A percentile compares a stretch with the other conserved stretches of the same genome.
Evolutionary conservation across 1,140 invertebrate species (phyloP).

Genomic region (Cherax destructor): DNA sequence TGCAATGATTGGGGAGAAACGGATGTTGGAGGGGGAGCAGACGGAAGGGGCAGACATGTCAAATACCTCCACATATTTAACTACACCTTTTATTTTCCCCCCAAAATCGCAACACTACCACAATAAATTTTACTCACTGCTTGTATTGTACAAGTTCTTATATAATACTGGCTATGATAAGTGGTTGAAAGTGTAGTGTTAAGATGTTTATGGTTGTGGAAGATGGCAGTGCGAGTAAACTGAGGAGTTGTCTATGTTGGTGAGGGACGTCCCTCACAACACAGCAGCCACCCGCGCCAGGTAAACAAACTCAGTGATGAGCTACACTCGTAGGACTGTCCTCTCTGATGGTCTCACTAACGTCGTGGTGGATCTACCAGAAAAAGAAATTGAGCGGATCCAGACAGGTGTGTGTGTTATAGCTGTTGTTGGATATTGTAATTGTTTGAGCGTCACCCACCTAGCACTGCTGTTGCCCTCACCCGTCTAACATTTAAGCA

Average conservation of each 20-base stretch:
- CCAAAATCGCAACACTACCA: too few relatives aligned
- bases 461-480: too few relatives aligned
- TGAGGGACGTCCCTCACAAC: constrained; percentile 36
- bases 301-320: constrained; percentile 42
- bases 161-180: too few relatives aligned
- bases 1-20: neutral
- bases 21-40: neutral
- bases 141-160: too few relatives aligned
- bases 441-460: neutral
- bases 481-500: too few relatives aligned
- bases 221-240: neutral
- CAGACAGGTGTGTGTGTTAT: constrained; percentile 20
- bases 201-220: neutral
- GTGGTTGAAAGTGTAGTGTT: neutral
- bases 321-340: constrained; percentile 12
- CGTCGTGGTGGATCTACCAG: constrained; percentile 17
- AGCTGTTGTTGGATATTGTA: neutral
- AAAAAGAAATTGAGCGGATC: constrained; percentile 31
- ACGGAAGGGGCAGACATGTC: neutral
- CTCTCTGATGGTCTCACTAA: constrained; percentile 28
- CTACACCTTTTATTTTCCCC: neutral
- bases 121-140: too few relatives aligned
- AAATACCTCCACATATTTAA: neutral
- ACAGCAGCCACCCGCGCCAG: constrained; percentile 35
- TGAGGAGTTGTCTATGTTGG: neutral